Evolutionary conservation across 2,113 vertebrate genomes (phyloP).

Genomic region (Rallus limicola): DNA sequence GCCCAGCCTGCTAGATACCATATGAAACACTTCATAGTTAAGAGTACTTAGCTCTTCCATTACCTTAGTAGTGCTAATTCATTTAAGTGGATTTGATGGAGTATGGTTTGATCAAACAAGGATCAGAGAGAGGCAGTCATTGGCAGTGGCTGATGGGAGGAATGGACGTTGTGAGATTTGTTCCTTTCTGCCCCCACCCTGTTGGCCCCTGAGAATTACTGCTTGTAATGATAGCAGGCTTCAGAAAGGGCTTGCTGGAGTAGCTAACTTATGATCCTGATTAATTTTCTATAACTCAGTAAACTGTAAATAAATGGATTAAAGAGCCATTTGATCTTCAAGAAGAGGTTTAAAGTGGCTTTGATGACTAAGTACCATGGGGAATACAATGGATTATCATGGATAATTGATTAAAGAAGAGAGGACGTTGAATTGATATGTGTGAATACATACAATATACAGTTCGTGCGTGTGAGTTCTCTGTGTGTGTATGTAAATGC

Average conservation of each 20-base stretch:
- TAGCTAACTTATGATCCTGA: constrained; percentile 68
- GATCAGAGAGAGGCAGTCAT: background rate
- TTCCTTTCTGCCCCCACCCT: constrained; percentile 19
- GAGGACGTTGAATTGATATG: constrained; percentile 33
- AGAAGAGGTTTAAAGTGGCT: constrained; percentile 74
- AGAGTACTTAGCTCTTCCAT: constrained; percentile 61
- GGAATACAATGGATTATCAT: constrained; percentile 72
- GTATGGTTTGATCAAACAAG: background rate
- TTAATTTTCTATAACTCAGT: constrained; percentile 74
- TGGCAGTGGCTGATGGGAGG: background rate
- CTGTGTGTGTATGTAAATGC: rapidly evolving
- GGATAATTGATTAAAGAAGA: constrained; percentile 73
- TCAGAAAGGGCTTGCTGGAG: constrained; percentile 37
- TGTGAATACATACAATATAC: background rate
- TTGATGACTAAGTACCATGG: constrained; percentile 73
- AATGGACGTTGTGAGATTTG: constrained; percentile 15
- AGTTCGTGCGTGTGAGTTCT: background rate
- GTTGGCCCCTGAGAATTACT: constrained; percentile 42
- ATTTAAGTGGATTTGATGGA: constrained; percentile 43
- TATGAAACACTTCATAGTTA: background rate
- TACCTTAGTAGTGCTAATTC: constrained; percentile 61
- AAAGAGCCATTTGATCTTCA: constrained; percentile 79
- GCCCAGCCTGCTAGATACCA: background rate
- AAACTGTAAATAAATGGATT: constrained; percentile 77
- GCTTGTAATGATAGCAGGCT: constrained; percentile 35